Evolutionary conservation across 2,888 invertebrate genomes (phyloP).

Genomic region (Platycheirus albimanus): DNA sequence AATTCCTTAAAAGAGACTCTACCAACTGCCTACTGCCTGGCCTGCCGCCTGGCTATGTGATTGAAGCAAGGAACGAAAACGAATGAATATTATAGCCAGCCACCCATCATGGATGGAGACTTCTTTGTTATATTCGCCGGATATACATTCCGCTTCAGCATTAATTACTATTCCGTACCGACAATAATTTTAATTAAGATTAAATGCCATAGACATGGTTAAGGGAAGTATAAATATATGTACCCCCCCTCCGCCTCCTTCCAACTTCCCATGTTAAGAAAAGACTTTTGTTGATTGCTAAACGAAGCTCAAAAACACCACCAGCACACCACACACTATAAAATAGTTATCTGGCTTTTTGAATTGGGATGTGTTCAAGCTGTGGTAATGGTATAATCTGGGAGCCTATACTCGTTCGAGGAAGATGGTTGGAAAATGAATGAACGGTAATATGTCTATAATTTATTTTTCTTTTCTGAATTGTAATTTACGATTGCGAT

Average conservation of each 20-base stretch:
- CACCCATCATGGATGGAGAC: conserved; percentile 26
- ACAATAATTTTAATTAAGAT: conserved; percentile 68
- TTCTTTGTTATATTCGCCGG: conserved; percentile 61
- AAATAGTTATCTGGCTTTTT: conserved; percentile 8
- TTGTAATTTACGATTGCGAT: neutral
- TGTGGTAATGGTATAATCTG: conserved; percentile 38
- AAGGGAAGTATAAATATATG: conserved; percentile 36
- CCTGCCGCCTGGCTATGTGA: conserved; percentile 30
- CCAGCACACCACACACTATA: no score
- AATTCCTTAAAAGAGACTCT: conserved; percentile 34
- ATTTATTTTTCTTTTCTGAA: neutral
- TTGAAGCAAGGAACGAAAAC: conserved; percentile 31
- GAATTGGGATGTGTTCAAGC: conserved; percentile 19
- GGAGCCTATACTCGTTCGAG: conserved; percentile 27
- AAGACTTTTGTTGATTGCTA: conserved; percentile 5
- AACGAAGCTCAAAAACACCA: conserved; percentile 4
- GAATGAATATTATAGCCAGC: neutral
- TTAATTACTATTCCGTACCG: conserved; percentile 69
- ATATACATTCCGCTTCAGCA: conserved; percentile 64
- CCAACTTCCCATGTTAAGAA: neutral
- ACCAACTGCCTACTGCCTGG: no score
- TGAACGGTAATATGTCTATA: conserved; percentile 4
- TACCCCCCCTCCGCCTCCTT: neutral
- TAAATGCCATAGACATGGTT: conserved; percentile 48
- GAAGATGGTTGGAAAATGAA: conserved; percentile 13